phyloP scores from a whole-genome alignment of 2,888 invertebrate genomes.

The Drosophila basisetae region DNA sequence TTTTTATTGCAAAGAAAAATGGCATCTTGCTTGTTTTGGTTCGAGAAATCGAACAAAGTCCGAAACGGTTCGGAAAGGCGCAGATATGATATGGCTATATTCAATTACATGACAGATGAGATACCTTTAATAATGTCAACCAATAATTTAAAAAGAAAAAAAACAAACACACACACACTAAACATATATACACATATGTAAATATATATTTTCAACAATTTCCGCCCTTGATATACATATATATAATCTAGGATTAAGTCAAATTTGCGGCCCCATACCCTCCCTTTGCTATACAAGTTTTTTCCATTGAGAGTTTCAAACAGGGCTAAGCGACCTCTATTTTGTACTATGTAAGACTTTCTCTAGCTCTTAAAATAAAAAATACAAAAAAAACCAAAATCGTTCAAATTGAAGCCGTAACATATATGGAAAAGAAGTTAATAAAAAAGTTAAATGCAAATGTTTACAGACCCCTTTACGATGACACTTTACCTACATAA shows the following conservation, averaged over 20 bases:
- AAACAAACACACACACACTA: constrained; percentile 14
- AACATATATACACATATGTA: constrained; percentile 21
- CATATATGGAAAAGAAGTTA: constrained; percentile 44
- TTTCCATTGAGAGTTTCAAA: constrained; percentile 49
- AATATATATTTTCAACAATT: constrained; percentile 31
- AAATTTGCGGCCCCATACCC: constrained; percentile 9
- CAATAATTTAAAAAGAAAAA: constrained; percentile 9
- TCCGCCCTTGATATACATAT: constrained; percentile 16
- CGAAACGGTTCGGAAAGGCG: background rate
- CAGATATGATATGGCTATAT: constrained; percentile 6
- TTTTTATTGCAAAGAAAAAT: constrained; percentile 22
- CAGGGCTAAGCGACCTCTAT: constrained; percentile 48
- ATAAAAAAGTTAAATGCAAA: constrained; percentile 33
- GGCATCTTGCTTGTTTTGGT: constrained; percentile 4
- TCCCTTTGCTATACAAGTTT: constrained; percentile 30
- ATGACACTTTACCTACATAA: constrained; percentile 8
- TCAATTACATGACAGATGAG: constrained; percentile 14
- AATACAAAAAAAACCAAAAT: constrained; percentile 1
- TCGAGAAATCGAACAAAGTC: background rate
- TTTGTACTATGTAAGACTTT: constrained; percentile 66
- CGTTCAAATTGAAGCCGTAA: constrained; percentile 48
- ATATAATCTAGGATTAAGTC: constrained; percentile 28
- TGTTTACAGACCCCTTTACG: constrained; percentile 51
- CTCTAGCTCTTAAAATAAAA: constrained; percentile 35
- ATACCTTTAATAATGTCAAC: constrained; percentile 6